phyloP scores from a whole-genome alignment of 2,113 vertebrate species.

The Hiodon tergisus region DNA sequence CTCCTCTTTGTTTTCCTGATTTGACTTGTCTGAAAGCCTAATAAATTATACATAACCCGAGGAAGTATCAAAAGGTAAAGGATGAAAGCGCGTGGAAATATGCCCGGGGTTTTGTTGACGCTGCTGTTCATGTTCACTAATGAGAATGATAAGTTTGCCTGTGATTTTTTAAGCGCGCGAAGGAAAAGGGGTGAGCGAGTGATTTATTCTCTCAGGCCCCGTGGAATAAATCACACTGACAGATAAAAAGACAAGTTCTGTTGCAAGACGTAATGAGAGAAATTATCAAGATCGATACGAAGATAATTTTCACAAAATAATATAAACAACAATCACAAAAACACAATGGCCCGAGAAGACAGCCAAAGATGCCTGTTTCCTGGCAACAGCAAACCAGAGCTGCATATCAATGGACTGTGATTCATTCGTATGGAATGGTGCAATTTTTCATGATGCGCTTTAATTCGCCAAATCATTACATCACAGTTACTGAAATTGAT shows the following conservation, averaged over 20 bases:
- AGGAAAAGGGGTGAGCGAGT: background rate
- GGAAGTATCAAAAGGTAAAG: background rate
- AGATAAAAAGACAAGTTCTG: conserved; percentile 8
- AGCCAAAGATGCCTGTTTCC: conserved; percentile 31
- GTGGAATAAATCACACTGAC: conserved; percentile 8
- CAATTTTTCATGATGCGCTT: background rate
- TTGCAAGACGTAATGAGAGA: conserved; percentile 3
- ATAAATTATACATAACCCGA: background rate
- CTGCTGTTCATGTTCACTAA: background rate
- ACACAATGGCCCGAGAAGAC: background rate
- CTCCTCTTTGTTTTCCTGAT: background rate
- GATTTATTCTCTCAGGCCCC: conserved; percentile 22
- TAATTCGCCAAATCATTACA: conserved; percentile 1
- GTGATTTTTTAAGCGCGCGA: background rate
- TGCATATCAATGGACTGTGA: conserved; percentile 24
- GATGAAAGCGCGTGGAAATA: background rate
- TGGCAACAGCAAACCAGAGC: conserved; percentile 41
- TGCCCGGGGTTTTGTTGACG: background rate
- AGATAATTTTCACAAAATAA: conserved; percentile 21
- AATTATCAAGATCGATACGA: conserved; percentile 16
- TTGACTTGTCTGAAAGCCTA: background rate
- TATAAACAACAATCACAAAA: conserved; percentile 8
- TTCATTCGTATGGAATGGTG: conserved; percentile 26
- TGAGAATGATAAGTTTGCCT: conserved; percentile 1
- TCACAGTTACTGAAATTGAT: background rate